A percentile compares a stretch with the other conserved stretches of the same genome.
phyloP scores from a whole-genome alignment of 2,113 vertebrate genomes.

The Colistium nudipinnis region DNA sequence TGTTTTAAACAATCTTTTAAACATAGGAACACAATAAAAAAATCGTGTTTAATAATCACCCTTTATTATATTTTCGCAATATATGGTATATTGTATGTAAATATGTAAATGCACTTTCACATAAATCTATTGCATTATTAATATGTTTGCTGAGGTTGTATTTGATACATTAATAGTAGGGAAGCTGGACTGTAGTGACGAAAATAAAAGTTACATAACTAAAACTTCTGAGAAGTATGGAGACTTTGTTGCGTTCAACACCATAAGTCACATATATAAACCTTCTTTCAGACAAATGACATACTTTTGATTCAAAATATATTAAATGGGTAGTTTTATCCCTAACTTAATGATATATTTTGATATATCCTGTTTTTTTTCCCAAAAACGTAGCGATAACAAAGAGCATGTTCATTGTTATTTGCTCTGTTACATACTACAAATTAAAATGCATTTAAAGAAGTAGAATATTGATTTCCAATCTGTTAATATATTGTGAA shows the following conservation, averaged over 20 bases:
- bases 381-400: too few relatives aligned
- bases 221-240: not conserved
- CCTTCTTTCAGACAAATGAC: not conserved
- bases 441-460: not conserved
- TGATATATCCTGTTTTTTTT: not conserved
- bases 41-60: not conserved
- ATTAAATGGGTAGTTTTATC: slow-evolving; percentile 1
- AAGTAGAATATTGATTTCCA: not conserved
- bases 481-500: not conserved
- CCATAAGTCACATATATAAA: not conserved
- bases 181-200: not conserved
- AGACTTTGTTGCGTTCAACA: not conserved
- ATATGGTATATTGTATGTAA: too few relatives aligned
- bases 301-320: not conserved
- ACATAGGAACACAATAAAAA: not conserved
- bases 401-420: not conserved
- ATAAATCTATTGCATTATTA: not conserved
- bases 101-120: not conserved
- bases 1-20: not conserved
- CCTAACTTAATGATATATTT: not conserved
- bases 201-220: not conserved
- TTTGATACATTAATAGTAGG: not conserved
- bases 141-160: too few relatives aligned
- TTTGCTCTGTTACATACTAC: not conserved
- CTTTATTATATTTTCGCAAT: not conserved